These are phyloP conservation scores for Dynastes maya DNA, from an alignment of 2,888 invertebrate genomes.

Conservation along the genomic window DNA sequence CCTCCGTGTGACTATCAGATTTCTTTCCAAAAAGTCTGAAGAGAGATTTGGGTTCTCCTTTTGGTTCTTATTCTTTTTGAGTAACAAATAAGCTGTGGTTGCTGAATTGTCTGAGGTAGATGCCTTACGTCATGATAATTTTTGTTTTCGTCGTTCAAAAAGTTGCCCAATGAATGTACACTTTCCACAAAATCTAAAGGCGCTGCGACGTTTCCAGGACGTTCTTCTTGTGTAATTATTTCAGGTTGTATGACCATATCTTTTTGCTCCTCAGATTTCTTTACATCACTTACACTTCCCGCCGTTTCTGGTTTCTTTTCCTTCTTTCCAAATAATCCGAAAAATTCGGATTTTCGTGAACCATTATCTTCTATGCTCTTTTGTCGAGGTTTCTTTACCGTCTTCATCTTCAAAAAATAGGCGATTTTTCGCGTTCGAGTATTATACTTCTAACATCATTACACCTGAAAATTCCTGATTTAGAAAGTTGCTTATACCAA, in stretches of 20 bases:
- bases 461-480: slow-evolving; percentile 48
- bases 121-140: slow-evolving; percentile 55
- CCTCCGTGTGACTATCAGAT: slow-evolving; percentile 45
- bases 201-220: not conserved
- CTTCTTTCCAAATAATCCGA: slow-evolving; percentile 59
- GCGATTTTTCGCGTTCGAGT: slow-evolving; percentile 27
- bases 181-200: slow-evolving; percentile 44
- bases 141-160: slow-evolving; percentile 55
- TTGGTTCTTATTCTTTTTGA: slow-evolving; percentile 47
- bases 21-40: slow-evolving; percentile 50
- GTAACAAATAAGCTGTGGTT: not conserved
- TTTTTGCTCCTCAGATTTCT: slow-evolving; percentile 22
- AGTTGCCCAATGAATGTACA: slow-evolving; percentile 51
- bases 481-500: slow-evolving; percentile 47
- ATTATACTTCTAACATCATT: slow-evolving; percentile 49
- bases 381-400: slow-evolving; percentile 42
- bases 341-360: slow-evolving; percentile 56
- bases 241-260: slow-evolving; percentile 21
- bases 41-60: slow-evolving; percentile 45
- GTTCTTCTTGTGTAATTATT: slow-evolving; percentile 13
- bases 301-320: slow-evolving; percentile 50
- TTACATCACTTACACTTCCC: slow-evolving; percentile 6
- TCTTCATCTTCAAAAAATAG: slow-evolving; percentile 24
- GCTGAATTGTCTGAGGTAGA: not conserved
- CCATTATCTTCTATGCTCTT: slow-evolving; percentile 52